These are phyloP conservation scores for Bombylius major DNA, from an alignment of 2,888 invertebrate genomes.

Conservation along the genomic window DNA sequence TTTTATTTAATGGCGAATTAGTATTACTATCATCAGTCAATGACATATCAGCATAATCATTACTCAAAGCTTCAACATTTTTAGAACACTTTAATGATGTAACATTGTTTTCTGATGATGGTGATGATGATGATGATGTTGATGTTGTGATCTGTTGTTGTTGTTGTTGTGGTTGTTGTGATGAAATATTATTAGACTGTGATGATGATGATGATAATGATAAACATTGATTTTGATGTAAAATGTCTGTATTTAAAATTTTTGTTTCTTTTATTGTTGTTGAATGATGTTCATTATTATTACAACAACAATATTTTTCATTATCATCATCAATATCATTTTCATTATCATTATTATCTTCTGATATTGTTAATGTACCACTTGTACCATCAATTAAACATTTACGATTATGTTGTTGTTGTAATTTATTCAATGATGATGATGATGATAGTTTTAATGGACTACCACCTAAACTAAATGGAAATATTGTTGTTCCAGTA, in stretches of 20 bases:
- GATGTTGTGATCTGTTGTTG: neutral
- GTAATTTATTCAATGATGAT: constrained; percentile 8
- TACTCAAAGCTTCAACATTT: constrained; percentile 14
- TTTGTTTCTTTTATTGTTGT: constrained; percentile 1
- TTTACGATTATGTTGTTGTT: constrained; percentile 20
- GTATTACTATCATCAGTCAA: neutral
- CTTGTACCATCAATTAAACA: constrained; percentile 29
- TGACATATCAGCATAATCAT: constrained; percentile 18
- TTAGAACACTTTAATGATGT: neutral
- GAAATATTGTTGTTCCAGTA: constrained; percentile 47
- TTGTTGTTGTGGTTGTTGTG: neutral
- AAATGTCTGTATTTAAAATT: constrained; percentile 7
- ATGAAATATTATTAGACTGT: neutral
- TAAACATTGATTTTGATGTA: neutral
- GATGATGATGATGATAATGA: no score
- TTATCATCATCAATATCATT: neutral
- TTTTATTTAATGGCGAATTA: neutral
- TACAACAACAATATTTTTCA: neutral
- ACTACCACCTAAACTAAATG: constrained; percentile 49
- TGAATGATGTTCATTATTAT: neutral
- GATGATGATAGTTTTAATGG: constrained; percentile 41
- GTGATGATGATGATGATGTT: no score
- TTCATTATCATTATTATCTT: constrained; percentile 15
- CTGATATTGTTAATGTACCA: constrained; percentile 24
- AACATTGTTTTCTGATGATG: neutral